Percentiles rank a stretch among this genome's conserved stretches.
phyloP scores from a whole-genome alignment of 92 coral and sea anemone species.

The Siderastrea siderea region DNA sequence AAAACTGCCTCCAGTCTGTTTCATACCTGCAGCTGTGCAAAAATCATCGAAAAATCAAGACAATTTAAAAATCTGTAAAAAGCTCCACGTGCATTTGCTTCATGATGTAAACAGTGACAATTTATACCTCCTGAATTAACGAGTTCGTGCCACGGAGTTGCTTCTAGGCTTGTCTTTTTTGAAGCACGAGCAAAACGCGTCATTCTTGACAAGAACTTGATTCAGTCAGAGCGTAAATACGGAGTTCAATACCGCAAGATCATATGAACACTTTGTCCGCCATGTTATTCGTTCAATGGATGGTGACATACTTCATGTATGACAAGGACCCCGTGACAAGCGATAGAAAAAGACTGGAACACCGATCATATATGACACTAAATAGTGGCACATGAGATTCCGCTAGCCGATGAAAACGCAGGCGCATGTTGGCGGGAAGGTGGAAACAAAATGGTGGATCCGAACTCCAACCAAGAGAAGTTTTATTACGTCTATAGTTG shows the following conservation, averaged over 20 bases:
- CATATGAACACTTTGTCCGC: not conserved
- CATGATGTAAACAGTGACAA: too few relatives aligned
- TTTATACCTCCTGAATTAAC: constrained; percentile 16
- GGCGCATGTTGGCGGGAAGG: constrained; percentile 10
- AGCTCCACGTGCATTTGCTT: not conserved
- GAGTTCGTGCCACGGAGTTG: constrained; percentile 90
- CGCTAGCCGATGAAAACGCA: not conserved
- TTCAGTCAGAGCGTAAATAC: not conserved
- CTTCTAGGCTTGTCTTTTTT: constrained; percentile 89
- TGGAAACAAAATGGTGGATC: constrained; percentile 58
- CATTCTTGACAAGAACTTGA: constrained; percentile 43
- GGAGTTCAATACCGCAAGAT: not conserved
- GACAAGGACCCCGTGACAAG: too few relatives aligned
- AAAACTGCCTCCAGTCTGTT: too few relatives aligned
- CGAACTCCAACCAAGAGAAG: constrained; percentile 68
- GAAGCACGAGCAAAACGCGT: constrained; percentile 95
- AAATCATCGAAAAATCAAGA: too few relatives aligned
- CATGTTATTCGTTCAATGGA: not conserved
- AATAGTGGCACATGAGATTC: not conserved
- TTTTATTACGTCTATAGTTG: constrained; percentile 96
- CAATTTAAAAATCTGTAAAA: not conserved
- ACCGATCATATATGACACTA: too few relatives aligned
- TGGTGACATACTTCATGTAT: too few relatives aligned
- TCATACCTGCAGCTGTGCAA: too few relatives aligned
- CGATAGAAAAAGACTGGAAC: too few relatives aligned